These are phyloP conservation scores for Mixornis gularis DNA, from an alignment of 2,113 vertebrate genomes.

Conservation along the genomic window DNA sequence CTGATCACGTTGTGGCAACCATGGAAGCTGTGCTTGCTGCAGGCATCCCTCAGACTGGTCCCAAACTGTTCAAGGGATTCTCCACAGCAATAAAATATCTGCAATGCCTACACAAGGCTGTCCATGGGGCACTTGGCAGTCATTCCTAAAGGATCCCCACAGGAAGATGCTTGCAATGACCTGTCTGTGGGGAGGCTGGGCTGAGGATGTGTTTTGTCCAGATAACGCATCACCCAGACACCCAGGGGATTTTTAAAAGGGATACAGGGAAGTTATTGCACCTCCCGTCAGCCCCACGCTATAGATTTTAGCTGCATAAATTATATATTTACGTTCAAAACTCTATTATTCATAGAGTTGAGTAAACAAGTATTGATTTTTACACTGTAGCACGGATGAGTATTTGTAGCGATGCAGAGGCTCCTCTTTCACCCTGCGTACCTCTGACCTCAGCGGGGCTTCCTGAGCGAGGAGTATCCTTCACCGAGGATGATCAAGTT, in stretches of 20 bases:
- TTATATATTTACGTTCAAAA: conserved; percentile 43
- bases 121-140: background rate
- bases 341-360: conserved; percentile 58
- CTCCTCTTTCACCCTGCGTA: background rate
- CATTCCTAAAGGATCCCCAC: background rate
- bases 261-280: background rate
- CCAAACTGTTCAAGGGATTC: background rate
- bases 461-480: background rate
- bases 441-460: conserved; percentile 55
- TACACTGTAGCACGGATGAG: background rate
- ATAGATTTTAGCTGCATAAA: conserved; percentile 44
- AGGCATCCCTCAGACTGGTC: background rate
- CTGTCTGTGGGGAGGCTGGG: background rate
- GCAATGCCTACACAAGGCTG: background rate
- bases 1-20: background rate
- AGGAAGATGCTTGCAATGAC: background rate
- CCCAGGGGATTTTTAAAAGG: conserved; percentile 1
- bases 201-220: background rate
- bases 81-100: background rate
- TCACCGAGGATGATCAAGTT: background rate
- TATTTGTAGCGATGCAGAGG: background rate
- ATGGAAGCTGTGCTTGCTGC: background rate
- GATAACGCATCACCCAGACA: background rate
- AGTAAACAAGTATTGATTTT: conserved; percentile 67
- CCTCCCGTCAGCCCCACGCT: background rate